These are phyloP conservation scores for Pempheris klunzingeri DNA, from an alignment of 2,797 vertebrate genomes.

Conservation along the genomic window DNA sequence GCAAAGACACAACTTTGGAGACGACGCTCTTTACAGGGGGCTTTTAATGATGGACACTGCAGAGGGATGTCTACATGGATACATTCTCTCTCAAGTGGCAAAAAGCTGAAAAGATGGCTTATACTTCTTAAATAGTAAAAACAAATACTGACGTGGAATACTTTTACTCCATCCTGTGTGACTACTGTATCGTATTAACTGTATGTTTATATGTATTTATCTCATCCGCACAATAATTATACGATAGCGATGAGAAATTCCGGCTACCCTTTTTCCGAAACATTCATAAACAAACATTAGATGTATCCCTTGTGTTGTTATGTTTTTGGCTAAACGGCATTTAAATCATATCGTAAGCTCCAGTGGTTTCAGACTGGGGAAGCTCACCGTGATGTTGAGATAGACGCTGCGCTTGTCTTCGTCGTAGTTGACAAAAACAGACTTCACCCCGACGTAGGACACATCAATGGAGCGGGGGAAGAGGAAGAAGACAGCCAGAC, in stretches of 20 bases:
- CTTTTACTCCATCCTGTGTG: not conserved
- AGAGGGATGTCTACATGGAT: not conserved
- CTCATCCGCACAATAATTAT: not conserved
- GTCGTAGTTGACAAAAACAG: conserved; percentile 91
- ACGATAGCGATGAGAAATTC: not conserved
- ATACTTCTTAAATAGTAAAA: too few species aligned
- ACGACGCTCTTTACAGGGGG: not conserved
- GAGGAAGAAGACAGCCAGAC: conserved; percentile 94
- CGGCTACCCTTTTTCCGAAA: not conserved
- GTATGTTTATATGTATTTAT: not conserved
- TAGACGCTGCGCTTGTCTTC: conserved; percentile 87
- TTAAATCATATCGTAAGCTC: not conserved
- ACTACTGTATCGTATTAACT: not conserved
- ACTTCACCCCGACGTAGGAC: conserved; percentile 92
- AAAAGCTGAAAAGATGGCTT: not conserved
- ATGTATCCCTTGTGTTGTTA: not conserved
- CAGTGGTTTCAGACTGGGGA: not conserved
- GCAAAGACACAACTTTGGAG: not conserved
- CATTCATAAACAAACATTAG: too few species aligned
- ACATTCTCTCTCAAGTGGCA: too few species aligned
- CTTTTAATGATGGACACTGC: not conserved
- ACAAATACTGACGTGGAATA: not conserved
- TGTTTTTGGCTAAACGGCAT: not conserved
- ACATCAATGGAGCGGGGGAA: conserved; percentile 95
- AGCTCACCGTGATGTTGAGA: conserved; percentile 87